These are phyloP conservation scores for Drosophila siamana DNA, from an alignment of 2,888 invertebrate species.

Conservation along the genomic window DNA sequence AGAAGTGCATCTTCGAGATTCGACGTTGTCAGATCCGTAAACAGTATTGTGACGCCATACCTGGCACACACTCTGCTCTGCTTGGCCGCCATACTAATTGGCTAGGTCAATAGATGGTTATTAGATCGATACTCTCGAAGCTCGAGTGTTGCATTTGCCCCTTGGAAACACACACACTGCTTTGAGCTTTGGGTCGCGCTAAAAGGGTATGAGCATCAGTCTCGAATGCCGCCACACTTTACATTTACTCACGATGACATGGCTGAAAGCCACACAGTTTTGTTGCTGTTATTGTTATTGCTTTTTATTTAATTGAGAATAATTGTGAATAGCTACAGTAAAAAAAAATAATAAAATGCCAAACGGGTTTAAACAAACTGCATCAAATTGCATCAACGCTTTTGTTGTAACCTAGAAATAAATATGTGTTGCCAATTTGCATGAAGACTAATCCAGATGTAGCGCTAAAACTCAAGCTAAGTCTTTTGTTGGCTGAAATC, in stretches of 20 bases:
- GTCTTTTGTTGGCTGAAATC: not conserved
- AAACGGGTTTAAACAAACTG: constrained; percentile 68
- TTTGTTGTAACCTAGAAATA: constrained; percentile 48
- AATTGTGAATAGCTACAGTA: constrained; percentile 55
- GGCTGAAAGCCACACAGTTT: constrained; percentile 43
- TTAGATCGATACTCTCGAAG: constrained; percentile 15
- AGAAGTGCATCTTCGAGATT: constrained; percentile 36
- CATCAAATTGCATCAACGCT: constrained; percentile 37
- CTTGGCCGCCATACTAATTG: constrained; percentile 48
- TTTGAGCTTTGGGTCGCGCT: constrained; percentile 2
- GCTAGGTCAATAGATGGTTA: constrained; percentile 49
- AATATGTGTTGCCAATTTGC: constrained; percentile 33
- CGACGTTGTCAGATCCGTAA: constrained; percentile 25
- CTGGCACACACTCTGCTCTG: not conserved
- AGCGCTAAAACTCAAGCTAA: not conserved
- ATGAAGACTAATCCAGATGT: constrained; percentile 33
- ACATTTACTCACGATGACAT: constrained; percentile 68
- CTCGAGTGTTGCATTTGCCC: not conserved
- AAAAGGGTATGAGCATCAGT: constrained; percentile 8
- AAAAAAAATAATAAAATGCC: constrained; percentile 31
- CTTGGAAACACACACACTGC: too few species aligned
- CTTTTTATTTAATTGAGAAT: constrained; percentile 67
- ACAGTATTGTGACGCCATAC: constrained; percentile 38
- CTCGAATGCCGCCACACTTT: constrained; percentile 44
- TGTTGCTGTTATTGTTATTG: constrained; percentile 18